Evolutionary conservation across 2,888 invertebrate species (phyloP), one percentile per base, ranked within the genome.

Genomic region (Abrostola tripartita): DNA sequence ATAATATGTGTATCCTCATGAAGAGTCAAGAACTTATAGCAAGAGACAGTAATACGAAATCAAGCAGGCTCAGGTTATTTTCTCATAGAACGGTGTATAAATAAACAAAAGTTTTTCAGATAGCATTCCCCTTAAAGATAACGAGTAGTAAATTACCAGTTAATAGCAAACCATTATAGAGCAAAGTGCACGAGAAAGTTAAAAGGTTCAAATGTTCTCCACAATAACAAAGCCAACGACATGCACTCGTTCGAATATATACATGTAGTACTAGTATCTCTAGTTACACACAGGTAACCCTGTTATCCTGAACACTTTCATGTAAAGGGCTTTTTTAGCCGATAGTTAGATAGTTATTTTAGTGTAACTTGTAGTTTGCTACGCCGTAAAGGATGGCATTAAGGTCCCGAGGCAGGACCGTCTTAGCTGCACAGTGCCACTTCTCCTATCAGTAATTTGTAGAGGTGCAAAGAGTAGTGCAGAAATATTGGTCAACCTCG

Each of bases 141-240:
- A 47, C 14, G 24, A 47, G 52, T 12, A 12, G 12, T 12, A 51
- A 47, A 47, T 47, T 47, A 24, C 24, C 24, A 47, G 14, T 47
- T 14, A 47, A 47, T 47, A 14, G 24, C 44, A 47, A 47, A 47
- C 44, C 44, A 47, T 47, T 47, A 47, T 47, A 12, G 24, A 47
- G 44, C 44, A 24, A 47, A 14, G 24, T 24, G 24, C 24, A 47
- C 44, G 44, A 47, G 44, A 47, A 47, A 47, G 44, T 47, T 24
- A 41, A 47, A 24, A 52, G 40, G 37, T 14, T 37, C 14, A 52
- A 40, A 52, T 52, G 40, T 40, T 52, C 37, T 52, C 37, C 24
- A 10, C 44, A 44, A 12, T 44, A 44, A 12, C 44, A 14, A 24
- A 24, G 44, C 14, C 44, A 4, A 24, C 24, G 4, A 4, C 24